Evolutionary conservation across 2,113 vertebrate species (phyloP).

Genomic region (Zonotrichia leucophrys): DNA sequence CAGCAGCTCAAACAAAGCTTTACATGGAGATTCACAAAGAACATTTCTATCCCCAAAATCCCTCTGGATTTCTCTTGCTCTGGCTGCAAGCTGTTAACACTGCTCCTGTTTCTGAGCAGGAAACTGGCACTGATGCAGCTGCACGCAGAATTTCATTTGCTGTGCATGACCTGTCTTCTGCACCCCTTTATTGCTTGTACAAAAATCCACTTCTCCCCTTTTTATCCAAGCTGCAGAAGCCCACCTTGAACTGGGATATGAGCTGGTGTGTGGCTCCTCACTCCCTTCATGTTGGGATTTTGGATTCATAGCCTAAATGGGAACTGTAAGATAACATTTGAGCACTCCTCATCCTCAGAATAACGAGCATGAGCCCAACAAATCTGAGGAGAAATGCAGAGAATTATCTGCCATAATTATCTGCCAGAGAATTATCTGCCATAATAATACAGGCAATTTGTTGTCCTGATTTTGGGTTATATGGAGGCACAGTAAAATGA

Average conservation of each 20-base stretch:
- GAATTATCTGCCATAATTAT: background rate
- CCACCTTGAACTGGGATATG: background rate
- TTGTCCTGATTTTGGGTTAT: background rate
- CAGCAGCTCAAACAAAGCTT: background rate
- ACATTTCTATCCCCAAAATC: background rate
- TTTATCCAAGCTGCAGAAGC: background rate
- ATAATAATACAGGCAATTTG: background rate
- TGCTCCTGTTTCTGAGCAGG: background rate
- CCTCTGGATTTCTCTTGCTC: background rate
- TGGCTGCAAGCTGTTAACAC: background rate
- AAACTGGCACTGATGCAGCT: background rate
- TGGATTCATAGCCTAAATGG: background rate
- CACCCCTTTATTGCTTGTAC: background rate
- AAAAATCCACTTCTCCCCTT: background rate
- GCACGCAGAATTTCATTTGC: background rate
- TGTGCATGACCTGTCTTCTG: background rate
- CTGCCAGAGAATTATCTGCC: background rate
- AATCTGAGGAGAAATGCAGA: background rate
- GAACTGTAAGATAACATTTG: fast-evolving
- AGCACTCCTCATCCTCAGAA: background rate
- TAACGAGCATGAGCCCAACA: background rate
- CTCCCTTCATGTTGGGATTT: background rate
- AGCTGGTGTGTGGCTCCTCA: background rate
- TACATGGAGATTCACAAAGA: background rate
- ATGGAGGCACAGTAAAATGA: background rate